Conservation (phyloP, 2,113 vertebrate species). For the Globicephala melas region DNA sequence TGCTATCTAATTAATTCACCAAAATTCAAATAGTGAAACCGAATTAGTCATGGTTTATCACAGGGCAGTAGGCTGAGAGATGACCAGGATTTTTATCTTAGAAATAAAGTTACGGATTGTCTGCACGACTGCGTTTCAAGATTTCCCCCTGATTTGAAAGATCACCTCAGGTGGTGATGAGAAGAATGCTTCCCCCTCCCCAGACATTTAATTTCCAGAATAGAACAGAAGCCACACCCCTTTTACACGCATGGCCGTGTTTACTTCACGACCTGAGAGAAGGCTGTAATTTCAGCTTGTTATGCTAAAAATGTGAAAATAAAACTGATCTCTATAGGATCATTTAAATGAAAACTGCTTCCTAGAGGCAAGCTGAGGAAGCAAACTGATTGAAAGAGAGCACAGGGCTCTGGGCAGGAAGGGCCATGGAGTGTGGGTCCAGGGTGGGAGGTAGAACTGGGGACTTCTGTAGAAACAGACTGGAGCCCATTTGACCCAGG, state of each 20-base stretch:
- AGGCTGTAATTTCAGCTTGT: slow-evolving; percentile 26
- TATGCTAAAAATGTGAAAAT: slow-evolving; percentile 43
- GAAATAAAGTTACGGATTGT: slow-evolving; percentile 13
- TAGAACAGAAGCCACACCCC: not conserved
- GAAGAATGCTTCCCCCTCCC: not conserved
- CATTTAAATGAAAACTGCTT: slow-evolving; percentile 50
- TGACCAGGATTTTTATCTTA: not conserved
- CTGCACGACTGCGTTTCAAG: not conserved
- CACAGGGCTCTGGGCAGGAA: not conserved
- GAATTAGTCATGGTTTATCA: not conserved
- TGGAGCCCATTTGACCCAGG: not conserved
- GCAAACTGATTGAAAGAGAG: not conserved
- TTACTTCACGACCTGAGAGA: not conserved
- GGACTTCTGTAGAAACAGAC: not conserved
- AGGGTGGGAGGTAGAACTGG: fast-evolving
- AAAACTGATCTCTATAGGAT: slow-evolving; percentile 30
- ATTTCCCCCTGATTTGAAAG: not conserved
- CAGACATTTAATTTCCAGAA: not conserved
- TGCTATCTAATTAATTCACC: slow-evolving; percentile 46
- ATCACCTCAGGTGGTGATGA: not conserved
- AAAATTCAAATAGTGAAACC: not conserved
- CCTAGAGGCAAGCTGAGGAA: not conserved
- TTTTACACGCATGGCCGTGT: not conserved
- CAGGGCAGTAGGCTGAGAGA: not conserved
- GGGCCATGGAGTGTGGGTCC: not conserved